Conservation (phyloP, 2,888 invertebrate species). For the Mythimna albipuncta region DNA sequence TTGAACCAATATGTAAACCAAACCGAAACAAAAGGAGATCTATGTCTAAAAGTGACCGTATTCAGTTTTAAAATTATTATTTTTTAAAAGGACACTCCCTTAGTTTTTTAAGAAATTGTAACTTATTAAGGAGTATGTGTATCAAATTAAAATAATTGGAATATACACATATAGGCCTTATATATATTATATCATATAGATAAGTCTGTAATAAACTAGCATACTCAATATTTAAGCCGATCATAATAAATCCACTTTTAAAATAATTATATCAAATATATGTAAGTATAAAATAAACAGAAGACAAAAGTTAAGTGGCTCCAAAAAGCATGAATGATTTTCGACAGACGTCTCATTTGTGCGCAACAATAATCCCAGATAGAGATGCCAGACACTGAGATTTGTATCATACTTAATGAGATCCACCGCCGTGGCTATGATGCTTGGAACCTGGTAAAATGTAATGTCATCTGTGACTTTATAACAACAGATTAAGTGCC, state of each 20-base stretch:
- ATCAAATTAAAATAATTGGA: no score
- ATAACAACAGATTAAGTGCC: background rate
- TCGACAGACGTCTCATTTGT: slow-evolving; percentile 34
- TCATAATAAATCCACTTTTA: background rate
- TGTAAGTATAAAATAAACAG: slow-evolving; percentile 15
- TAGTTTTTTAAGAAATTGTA: no score
- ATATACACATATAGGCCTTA: no score
- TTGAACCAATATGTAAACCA: no score
- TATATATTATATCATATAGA: no score
- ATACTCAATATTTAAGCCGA: background rate
- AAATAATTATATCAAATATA: background rate
- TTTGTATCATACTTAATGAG: slow-evolving; percentile 42
- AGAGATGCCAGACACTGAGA: slow-evolving; percentile 23
- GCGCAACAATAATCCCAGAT: slow-evolving; percentile 46
- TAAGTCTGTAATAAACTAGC: no score
- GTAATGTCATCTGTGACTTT: background rate
- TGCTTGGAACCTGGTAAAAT: background rate
- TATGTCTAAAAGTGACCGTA: no score
- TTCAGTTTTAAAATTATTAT: no score
- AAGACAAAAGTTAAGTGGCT: slow-evolving; percentile 11
- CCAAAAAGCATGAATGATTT: slow-evolving; percentile 19
- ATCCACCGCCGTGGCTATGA: background rate
- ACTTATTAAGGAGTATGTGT: no score
- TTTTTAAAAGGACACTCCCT: no score
- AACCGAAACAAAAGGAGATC: no score